Evolutionary conservation across 2,113 vertebrate genomes (phyloP), one percentile per base, ranked within the genome.

Genomic region (Aviceda subcristata): DNA sequence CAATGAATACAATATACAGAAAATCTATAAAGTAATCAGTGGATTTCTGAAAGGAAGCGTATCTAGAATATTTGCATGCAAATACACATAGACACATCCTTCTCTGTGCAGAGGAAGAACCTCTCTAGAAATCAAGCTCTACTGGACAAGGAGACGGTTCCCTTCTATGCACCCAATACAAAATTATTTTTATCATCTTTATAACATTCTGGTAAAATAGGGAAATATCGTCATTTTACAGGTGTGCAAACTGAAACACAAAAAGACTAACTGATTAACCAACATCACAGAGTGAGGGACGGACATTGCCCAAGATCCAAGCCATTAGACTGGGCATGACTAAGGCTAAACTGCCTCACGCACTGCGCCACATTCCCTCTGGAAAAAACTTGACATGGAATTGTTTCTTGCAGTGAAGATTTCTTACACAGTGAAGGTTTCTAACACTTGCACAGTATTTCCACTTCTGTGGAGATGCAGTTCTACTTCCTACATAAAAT

Each of bases 121-220:
- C 34, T n/a, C 38, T 60, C 36, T 50, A 81, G 72, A 88, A 77
- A 69, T 69, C 7, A 46, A 43, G 26, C 12, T 81, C 26, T 64
- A 13, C 6, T 79, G 64, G 72, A 77, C 29, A 41, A 78, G 39
- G 32, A 34, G 24, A 71, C 30, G 45, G 16, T 8, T 86, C 13
- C 21, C 9, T 77, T 72, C 19, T 34, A 66, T 0, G 0, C 6
- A 9, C 2, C 13, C 32, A 4, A 14, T 20, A 24, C 36, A 17
- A 56, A 88, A 69, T 29, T 11, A 64, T 50, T 88, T 85, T 90
- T 46, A 45, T 10, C 22, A 19, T 10, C 19, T 50, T 59, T 24
- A 17, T 7, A 76, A 53, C 5, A 0, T 24, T 45, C 41, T 23
- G 19, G 19, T 14, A 29, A 59, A 71, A 84, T 4, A 67, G 4